Evolutionary conservation across 2,113 vertebrate genomes (phyloP).

Genomic region (Cariama cristata): DNA sequence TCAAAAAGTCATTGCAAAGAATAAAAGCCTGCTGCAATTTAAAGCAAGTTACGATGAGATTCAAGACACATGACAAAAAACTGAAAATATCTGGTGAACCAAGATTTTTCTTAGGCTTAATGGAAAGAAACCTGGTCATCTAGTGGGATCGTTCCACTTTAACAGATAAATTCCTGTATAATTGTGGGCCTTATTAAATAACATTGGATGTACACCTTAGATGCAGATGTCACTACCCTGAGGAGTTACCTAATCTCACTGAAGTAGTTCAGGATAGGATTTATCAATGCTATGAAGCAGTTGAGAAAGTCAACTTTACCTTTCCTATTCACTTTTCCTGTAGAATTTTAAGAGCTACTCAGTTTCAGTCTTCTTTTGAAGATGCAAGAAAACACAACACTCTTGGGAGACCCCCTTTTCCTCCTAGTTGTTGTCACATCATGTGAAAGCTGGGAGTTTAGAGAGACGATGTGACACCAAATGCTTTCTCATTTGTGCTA

Average conservation of each 20-base stretch:
- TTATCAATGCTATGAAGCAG: background rate
- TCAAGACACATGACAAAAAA: background rate
- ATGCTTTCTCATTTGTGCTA: conserved; percentile 17
- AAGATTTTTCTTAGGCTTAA: background rate
- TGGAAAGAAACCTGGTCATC: background rate
- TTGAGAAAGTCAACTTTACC: background rate
- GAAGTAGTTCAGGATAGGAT: background rate
- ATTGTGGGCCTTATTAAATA: background rate
- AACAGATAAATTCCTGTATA: background rate
- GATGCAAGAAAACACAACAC: background rate
- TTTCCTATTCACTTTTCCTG: background rate
- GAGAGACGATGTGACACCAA: background rate
- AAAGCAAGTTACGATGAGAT: background rate
- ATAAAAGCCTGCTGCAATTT: background rate
- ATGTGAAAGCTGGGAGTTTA: background rate
- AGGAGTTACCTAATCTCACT: background rate
- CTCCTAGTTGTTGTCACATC: background rate
- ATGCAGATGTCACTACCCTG: background rate
- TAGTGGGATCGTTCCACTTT: background rate
- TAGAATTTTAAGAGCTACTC: background rate
- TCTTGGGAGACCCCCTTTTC: background rate
- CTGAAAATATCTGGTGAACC: background rate
- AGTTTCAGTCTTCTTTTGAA: background rate
- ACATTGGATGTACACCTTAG: background rate
- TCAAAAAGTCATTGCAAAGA: background rate